phyloP scores from a whole-genome alignment of 2,113 vertebrate genomes.

The Oncorhynchus gorbuscha region DNA sequence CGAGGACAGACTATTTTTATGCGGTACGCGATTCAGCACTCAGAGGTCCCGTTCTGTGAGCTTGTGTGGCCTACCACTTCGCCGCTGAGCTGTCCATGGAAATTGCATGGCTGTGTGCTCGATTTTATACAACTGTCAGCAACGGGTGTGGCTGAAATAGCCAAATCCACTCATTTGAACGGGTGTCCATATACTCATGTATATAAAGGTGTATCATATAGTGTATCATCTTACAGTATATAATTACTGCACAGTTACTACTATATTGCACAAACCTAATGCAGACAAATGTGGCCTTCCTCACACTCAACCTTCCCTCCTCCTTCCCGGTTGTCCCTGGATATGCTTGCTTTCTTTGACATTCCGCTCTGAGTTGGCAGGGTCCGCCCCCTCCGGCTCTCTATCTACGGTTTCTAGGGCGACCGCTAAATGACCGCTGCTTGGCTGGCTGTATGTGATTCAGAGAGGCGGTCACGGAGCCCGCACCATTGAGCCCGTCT shows the following conservation, averaged over 20 bases:
- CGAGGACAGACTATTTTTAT: no score
- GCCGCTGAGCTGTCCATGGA: no score
- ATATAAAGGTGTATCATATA: conserved; percentile 9
- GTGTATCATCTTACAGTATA: conserved; percentile 34
- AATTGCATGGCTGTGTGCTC: no score
- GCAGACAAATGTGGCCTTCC: background rate
- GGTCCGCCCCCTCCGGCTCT: conserved; percentile 9
- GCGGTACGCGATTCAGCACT: no score
- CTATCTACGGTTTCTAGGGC: conserved; percentile 66
- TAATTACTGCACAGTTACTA: conserved; percentile 31
- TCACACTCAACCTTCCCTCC: conserved; percentile 7
- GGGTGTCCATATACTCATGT: no score
- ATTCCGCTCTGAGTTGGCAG: conserved; percentile 29
- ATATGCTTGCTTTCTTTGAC: conserved; percentile 45
- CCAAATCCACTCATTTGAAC: no score
- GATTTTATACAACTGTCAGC: no score
- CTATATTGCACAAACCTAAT: conserved; percentile 13
- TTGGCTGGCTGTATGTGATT: conserved; percentile 54
- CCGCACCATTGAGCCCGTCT: conserved; percentile 60
- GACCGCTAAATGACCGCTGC: conserved; percentile 67
- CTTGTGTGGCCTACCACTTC: no score
- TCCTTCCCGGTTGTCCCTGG: conserved; percentile 48
- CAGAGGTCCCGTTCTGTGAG: no score
- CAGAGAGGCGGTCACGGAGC: conserved; percentile 52
- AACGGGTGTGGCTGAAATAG: no score